Evolutionary conservation across 1,140 invertebrate genomes (phyloP).

Genomic region (Polypedilum vanderplanki): DNA sequence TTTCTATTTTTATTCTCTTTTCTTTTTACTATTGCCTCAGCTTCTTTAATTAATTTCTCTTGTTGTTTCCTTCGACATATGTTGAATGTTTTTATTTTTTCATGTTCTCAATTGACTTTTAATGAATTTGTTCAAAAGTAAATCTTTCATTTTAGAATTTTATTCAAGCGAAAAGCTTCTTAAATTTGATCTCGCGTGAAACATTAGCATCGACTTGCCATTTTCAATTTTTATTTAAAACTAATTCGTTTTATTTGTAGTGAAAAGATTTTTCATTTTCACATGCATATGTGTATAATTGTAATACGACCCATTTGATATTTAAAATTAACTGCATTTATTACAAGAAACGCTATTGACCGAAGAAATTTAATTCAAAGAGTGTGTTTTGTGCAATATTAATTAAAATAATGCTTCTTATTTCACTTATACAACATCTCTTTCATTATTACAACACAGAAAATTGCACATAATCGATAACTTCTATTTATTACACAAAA

Average conservation of each 20-base stretch:
- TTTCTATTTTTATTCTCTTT: neutral
- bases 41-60: neutral
- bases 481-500: neutral
- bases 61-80: neutral
- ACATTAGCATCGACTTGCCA: neutral
- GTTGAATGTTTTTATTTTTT: constrained; percentile 6
- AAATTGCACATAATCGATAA: neutral
- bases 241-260: neutral
- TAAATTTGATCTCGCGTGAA: neutral
- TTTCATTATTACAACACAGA: neutral
- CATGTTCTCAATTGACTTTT: no score
- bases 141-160: no score
- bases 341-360: neutral
- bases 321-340: constrained; percentile 24
- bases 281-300: neutral
- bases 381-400: neutral
- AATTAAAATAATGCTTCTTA: neutral
- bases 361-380: neutral
- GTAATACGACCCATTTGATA: neutral
- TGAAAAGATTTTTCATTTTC: neutral
- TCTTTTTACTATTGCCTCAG: neutral
- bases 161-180: neutral
- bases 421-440: neutral
- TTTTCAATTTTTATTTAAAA: neutral
- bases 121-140: no score